These are phyloP conservation scores for Luperina nickerlii DNA, from an alignment of 2,888 invertebrate genomes.

Conservation along the genomic window DNA sequence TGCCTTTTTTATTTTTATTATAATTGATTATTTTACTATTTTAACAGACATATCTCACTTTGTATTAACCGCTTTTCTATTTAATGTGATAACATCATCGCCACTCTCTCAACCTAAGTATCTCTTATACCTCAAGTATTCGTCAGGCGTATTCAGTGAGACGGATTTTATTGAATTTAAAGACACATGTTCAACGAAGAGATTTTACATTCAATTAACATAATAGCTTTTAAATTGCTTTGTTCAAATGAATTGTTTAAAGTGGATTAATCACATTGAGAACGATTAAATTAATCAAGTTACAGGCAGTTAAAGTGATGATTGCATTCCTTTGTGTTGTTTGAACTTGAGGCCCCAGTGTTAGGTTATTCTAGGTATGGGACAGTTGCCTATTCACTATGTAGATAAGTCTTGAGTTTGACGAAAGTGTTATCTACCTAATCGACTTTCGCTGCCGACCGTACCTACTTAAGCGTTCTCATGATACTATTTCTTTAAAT, in stretches of 20 bases:
- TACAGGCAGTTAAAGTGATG: constrained; percentile 13
- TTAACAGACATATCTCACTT: background rate
- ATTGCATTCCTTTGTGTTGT: constrained; percentile 11
- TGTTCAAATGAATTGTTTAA: constrained; percentile 31
- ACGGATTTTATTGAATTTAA: constrained; percentile 46
- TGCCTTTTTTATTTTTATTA: background rate
- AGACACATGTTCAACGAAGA: constrained; percentile 29
- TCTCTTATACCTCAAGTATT: background rate
- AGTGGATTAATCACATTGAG: constrained; percentile 38
- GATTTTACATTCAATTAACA: constrained; percentile 42
- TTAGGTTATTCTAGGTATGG: background rate
- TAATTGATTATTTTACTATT: background rate
- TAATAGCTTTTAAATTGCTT: constrained; percentile 50
- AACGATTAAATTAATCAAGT: constrained; percentile 36
- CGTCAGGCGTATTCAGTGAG: constrained; percentile 18
- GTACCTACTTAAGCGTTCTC: background rate
- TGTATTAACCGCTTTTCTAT: background rate
- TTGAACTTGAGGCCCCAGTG: constrained; percentile 3
- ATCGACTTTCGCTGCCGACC: background rate
- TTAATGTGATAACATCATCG: background rate
- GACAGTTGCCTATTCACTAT: background rate
- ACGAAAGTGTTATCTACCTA: background rate
- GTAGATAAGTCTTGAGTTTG: background rate
- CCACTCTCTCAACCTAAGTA: background rate
- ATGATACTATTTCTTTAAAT: background rate